Evolutionary conservation across 2,888 invertebrate species (phyloP).

Genomic region (Artemia sinica): DNA sequence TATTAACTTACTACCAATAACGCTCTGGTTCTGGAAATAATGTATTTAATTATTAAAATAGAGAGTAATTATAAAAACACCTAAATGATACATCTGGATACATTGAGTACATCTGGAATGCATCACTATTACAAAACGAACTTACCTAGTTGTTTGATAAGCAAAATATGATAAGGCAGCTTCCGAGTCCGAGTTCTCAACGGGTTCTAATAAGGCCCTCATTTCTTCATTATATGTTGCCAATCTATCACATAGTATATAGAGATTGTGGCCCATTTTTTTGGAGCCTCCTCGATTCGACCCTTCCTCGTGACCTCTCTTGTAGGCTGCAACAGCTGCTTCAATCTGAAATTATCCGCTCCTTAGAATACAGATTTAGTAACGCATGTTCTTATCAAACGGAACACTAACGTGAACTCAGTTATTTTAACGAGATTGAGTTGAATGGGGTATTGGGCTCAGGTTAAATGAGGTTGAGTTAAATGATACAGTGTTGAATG

Average conservation of each 20-base stretch:
- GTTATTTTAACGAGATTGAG: neutral
- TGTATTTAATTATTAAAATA: too few relatives aligned
- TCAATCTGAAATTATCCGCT: slow-evolving; percentile 45
- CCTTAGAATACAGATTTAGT: too few relatives aligned
- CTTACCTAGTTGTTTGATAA: too few relatives aligned
- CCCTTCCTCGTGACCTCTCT: slow-evolving; percentile 50
- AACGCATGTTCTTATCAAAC: neutral
- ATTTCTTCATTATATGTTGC: slow-evolving; percentile 91
- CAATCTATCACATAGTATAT: slow-evolving; percentile 94
- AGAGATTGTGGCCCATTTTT: slow-evolving; percentile 90
- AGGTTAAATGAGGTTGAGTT: too few relatives aligned
- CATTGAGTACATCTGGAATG: too few relatives aligned
- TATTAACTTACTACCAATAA: too few relatives aligned
- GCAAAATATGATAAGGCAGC: slow-evolving; percentile 87
- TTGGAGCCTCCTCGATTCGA: slow-evolving; percentile 36
- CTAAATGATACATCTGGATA: too few relatives aligned
- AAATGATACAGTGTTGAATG: too few relatives aligned
- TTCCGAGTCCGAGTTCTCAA: slow-evolving; percentile 48
- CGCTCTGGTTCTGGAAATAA: too few relatives aligned
- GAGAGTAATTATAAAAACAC: too few relatives aligned
- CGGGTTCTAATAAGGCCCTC: slow-evolving; percentile 60
- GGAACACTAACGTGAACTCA: neutral
- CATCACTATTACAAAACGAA: too few relatives aligned
- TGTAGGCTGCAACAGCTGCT: slow-evolving; percentile 80
- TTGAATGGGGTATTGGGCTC: too few relatives aligned